Percentiles rank a stretch among this genome's conserved stretches.
Evolutionary conservation across 2,797 vertebrate species (phyloP).

Genomic region (Philypnodon macrostomus): DNA sequence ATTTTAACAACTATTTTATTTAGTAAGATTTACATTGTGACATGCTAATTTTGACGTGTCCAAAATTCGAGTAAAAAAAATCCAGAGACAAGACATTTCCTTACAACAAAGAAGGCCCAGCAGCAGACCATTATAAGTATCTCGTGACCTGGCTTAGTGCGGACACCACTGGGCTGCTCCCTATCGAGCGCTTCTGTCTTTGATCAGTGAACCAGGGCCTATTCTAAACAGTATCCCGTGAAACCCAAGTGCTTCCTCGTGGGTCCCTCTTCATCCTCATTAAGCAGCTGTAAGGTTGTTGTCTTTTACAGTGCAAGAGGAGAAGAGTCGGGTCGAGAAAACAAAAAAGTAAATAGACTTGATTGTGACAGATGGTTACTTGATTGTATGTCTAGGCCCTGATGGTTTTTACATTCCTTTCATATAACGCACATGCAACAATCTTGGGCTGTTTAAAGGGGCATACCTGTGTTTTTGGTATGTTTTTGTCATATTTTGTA

Average conservation of each 20-base stretch:
- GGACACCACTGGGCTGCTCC: conserved; percentile 47
- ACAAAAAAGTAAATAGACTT: conserved; percentile 38
- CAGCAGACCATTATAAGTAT: conserved; percentile 31
- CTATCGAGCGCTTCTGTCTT: conserved; percentile 26
- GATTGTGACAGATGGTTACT: conserved; percentile 44
- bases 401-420: conserved; percentile 40
- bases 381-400: conserved; percentile 21
- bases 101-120: conserved; percentile 23
- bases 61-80: no score
- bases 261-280: conserved; percentile 46
- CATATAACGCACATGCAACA: conserved; percentile 36
- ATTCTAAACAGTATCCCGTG: conserved; percentile 59
- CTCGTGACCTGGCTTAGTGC: conserved; percentile 45
- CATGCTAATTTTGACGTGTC: no score
- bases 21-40: no score
- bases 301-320: conserved; percentile 15
- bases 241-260: conserved; percentile 69
- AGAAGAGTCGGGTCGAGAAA: conserved; percentile 27
- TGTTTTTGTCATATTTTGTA: conserved; percentile 3
- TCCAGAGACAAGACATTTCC: no score
- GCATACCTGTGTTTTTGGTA: conserved; percentile 13
- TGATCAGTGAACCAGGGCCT: conserved; percentile 47
- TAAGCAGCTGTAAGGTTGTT: conserved; percentile 41
- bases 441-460: conserved; percentile 16
- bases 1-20: no score